These are phyloP conservation scores for Synanthedon andrenaeformis DNA, from an alignment of 2,888 invertebrate species.

Conservation along the genomic window DNA sequence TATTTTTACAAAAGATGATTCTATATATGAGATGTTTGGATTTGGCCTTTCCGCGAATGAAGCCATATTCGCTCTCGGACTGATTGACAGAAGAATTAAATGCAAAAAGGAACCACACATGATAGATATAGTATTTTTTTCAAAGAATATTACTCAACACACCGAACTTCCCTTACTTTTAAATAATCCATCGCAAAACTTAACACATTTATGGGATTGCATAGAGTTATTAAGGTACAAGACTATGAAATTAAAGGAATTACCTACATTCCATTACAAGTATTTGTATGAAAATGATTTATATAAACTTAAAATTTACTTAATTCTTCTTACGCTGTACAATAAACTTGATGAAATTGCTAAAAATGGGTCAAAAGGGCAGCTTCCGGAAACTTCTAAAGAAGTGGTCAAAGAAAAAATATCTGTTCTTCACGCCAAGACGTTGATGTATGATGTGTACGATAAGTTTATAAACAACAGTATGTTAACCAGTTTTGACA, in stretches of 20 bases:
- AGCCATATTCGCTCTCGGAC: constrained; percentile 24
- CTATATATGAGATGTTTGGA: constrained; percentile 29
- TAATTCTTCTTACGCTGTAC: constrained; percentile 27
- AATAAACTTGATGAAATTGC: constrained; percentile 22
- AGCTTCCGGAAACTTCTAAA: constrained; percentile 32
- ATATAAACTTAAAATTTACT: constrained; percentile 45
- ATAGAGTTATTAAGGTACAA: constrained; percentile 41
- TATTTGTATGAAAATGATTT: constrained; percentile 26
- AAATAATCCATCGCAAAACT: constrained; percentile 29
- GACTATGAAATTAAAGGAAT: constrained; percentile 29
- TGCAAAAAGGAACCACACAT: constrained; percentile 30
- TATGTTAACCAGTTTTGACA: constrained; percentile 20
- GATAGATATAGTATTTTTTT: constrained; percentile 32
- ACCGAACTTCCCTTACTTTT: constrained; percentile 23
- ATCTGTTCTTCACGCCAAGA: constrained; percentile 27
- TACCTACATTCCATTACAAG: constrained; percentile 30
- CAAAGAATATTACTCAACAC: constrained; percentile 16
- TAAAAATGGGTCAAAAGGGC: constrained; percentile 13
- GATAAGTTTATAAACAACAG: constrained; percentile 14
- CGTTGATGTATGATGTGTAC: constrained; percentile 19
- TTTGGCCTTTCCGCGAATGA: constrained; percentile 31
- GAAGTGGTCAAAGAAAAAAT: constrained; percentile 39
- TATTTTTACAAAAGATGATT: constrained; percentile 26
- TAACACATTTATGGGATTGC: constrained; percentile 42
- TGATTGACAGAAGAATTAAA: constrained; percentile 30